Percentiles rank a stretch among this genome's conserved stretches.
These are phyloP conservation scores for Leucosticte australis DNA, from an alignment of 2,113 vertebrate species.

Conservation along the genomic window DNA sequence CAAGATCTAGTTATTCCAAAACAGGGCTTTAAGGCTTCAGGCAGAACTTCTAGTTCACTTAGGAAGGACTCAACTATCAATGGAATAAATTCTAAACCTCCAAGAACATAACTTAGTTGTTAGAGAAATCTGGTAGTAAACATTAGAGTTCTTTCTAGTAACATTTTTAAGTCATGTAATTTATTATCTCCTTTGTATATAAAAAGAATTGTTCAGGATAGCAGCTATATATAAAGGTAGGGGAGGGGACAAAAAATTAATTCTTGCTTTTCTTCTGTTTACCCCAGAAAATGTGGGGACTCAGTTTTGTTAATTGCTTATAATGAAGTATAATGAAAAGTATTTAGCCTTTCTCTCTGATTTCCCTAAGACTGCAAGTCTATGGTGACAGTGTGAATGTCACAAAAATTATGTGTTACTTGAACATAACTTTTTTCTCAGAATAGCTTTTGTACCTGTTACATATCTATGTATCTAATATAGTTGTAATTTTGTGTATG, in stretches of 20 bases:
- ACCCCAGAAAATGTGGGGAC: background rate
- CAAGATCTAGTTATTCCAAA: background rate
- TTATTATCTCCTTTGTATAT: background rate
- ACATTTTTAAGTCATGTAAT: background rate
- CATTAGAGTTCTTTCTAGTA: background rate
- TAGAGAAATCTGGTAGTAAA: background rate
- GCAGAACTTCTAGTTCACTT: background rate
- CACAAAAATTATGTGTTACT: rapidly evolving
- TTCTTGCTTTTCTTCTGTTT: background rate
- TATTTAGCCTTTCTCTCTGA: background rate
- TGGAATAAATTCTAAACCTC: background rate
- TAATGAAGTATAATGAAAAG: background rate
- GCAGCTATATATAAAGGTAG: background rate
- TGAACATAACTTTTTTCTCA: background rate
- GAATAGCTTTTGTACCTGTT: background rate
- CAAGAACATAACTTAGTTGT: background rate
- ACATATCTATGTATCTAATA: background rate
- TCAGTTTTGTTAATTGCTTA: background rate
- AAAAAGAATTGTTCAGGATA: background rate
- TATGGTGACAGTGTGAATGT: background rate
- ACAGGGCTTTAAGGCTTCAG: background rate
- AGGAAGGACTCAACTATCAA: background rate
- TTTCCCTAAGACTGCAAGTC: background rate
- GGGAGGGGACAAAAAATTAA: background rate
- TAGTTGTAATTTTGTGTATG: rapidly evolving